A percentile compares a stretch with the other conserved stretches of the same genome.
Evolutionary conservation across 1,140 invertebrate genomes (phyloP).

Genomic region (Daktulosphaira vitifoliae): DNA sequence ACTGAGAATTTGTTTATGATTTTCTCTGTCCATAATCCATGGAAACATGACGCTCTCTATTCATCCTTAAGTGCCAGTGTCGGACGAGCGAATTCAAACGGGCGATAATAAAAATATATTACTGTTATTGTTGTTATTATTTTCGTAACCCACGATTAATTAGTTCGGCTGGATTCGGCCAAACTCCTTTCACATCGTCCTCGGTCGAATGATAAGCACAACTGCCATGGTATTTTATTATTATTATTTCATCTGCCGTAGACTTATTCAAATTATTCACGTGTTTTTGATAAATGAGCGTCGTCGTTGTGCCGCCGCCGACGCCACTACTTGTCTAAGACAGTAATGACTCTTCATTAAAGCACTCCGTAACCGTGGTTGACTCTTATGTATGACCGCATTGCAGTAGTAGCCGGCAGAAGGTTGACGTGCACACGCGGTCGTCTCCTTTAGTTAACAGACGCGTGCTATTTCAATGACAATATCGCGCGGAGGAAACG

Average conservation of each 20-base stretch:
- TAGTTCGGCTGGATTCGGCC: not conserved
- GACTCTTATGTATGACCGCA: not conserved
- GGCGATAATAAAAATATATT: not conserved
- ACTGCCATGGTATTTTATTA: not conserved
- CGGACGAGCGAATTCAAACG: not conserved
- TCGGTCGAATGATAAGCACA: not conserved
- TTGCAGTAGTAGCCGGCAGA: not conserved
- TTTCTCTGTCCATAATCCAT: not conserved
- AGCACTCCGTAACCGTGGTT: not conserved
- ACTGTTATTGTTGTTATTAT: constrained; percentile 1
- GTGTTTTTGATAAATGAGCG: constrained; percentile 4
- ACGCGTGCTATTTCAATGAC: too few relatives aligned
- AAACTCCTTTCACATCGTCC: constrained; percentile 2
- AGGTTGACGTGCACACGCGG: too few relatives aligned
- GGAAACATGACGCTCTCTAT: not conserved
- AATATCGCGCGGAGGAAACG: not conserved
- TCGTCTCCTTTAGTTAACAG: too few relatives aligned
- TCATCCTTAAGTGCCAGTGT: not conserved
- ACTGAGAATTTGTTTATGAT: too few relatives aligned
- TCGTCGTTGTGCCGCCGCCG: not conserved
- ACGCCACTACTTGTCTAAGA: not conserved
- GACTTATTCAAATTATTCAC: constrained; percentile 9
- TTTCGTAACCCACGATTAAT: constrained; percentile 8
- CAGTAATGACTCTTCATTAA: not conserved
- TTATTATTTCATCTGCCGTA: not conserved